phyloP scores from a whole-genome alignment of 2,797 vertebrate species.

The Chloroceryle amazona region DNA sequence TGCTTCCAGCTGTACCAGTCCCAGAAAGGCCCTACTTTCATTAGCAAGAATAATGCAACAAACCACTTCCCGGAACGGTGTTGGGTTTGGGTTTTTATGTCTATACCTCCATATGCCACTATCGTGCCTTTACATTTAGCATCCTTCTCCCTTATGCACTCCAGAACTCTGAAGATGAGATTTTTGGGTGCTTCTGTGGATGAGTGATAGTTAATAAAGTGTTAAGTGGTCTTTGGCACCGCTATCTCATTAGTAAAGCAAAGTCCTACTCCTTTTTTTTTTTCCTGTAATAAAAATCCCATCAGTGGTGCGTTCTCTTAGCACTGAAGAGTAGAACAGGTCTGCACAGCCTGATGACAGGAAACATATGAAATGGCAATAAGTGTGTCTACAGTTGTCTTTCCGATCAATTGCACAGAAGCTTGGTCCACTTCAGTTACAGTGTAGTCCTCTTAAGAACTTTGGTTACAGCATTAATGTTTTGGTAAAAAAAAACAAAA shows the following conservation, averaged over 20 bases:
- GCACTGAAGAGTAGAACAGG: constrained; percentile 52
- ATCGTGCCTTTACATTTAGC: constrained; percentile 55
- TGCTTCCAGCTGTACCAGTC: not conserved
- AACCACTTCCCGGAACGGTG: constrained; percentile 21
- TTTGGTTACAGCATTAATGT: constrained; percentile 81
- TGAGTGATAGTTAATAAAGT: constrained; percentile 24
- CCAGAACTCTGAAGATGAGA: constrained; percentile 56
- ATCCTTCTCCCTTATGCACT: constrained; percentile 33
- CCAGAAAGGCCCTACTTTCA: not conserved
- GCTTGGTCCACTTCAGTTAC: constrained; percentile 79
- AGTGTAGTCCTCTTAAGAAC: constrained; percentile 74
- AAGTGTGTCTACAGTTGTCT: constrained; percentile 24
- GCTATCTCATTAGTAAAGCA: constrained; percentile 67
- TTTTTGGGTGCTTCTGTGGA: constrained; percentile 48
- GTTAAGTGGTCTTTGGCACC: constrained; percentile 74
- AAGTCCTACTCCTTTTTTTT: constrained; percentile 53
- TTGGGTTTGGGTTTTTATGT: not conserved
- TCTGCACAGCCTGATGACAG: constrained; percentile 42
- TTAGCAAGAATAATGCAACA: constrained; percentile 21
- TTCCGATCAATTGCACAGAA: constrained; percentile 69
- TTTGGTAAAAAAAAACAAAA: constrained; percentile 39
- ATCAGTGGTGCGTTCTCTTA: constrained; percentile 10
- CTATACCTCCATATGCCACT: not conserved
- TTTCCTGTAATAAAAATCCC: not conserved
- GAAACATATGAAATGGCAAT: constrained; percentile 47